phyloP scores from a whole-genome alignment of 2,113 vertebrate species.

The Lophura nycthemera region DNA sequence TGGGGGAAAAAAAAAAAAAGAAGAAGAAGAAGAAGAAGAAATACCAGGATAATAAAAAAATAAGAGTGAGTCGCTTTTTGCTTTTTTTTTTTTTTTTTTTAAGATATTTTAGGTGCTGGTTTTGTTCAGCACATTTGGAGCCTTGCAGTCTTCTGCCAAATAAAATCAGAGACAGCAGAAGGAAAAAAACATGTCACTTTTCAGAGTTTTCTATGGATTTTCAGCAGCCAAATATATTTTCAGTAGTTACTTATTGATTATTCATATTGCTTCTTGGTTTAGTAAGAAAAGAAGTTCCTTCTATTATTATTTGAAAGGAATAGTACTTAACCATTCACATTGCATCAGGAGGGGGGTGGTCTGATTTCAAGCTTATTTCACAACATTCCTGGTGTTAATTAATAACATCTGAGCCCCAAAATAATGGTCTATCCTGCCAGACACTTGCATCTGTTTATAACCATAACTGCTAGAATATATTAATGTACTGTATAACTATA shows the following conservation, averaged over 20 bases:
- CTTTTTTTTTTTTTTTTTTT: background rate
- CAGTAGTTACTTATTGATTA: conserved; percentile 6
- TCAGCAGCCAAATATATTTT: background rate
- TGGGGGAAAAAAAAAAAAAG: background rate
- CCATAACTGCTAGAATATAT: conserved; percentile 51
- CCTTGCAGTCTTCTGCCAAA: background rate
- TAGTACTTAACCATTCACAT: conserved; percentile 23
- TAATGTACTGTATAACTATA: conserved; percentile 27
- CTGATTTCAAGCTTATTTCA: conserved; percentile 65
- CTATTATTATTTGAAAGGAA: conserved; percentile 2
- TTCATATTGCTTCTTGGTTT: background rate
- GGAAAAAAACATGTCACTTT: background rate
- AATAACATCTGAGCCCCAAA: conserved; percentile 66
- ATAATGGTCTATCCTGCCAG: conserved; percentile 59
- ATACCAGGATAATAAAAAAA: background rate
- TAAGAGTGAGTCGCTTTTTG: background rate
- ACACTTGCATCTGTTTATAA: conserved; percentile 70
- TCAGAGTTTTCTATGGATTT: background rate
- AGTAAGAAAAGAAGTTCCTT: background rate
- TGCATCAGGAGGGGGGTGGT: background rate
- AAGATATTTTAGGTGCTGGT: background rate
- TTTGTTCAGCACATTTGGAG: background rate
- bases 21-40: background rate
- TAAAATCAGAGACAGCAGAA: background rate
- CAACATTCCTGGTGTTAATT: conserved; percentile 65